Evolutionary conservation across 1,140 invertebrate species (phyloP), one percentile per base, ranked within the genome.

Genomic region (Diorhabda elongata): DNA sequence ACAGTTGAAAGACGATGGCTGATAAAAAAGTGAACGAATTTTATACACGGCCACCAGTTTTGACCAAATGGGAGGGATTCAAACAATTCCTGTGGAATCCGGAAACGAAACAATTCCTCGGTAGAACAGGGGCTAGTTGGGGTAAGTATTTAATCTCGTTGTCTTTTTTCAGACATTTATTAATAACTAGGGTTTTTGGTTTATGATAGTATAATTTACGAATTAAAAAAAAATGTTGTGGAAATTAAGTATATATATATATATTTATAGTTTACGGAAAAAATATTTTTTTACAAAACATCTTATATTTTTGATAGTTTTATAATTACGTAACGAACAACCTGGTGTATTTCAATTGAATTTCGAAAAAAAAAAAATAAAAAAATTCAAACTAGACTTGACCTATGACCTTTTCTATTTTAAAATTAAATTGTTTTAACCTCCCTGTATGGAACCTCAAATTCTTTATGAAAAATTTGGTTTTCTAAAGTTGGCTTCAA

Each of bases 41-140:
- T 81, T 93, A 93, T 81, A 81, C 87, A 62, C 89, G 90, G 69
- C 91, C 91, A 74, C 90, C 90, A 69, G 90, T 91, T 81, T 87
- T 92, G 73, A 89, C 89, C 74, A 91, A 90, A 87, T 94, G 92
- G 92, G 91, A 94, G 81, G 86, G 89, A 73, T 92, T 95, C 84
- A 89, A 84, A 80, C 84, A 87, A 76, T 95, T 95, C 84, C 78
- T 96, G 67, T 96, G 90, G 88, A 94, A 96, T 84, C 89, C 91
- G 69, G 91, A 95, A 83, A 95, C 92, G 67, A 89, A 90, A 76
- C 91, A 94, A 82, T 90, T 95, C 81, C 84, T 95, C 72, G 94
- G 94, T 70, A 87, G 94, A 73, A 96, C 93, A 69, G 93, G 91
- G 71, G 85, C 89, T 75, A 94, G 92, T 83, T 96, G 94, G 94